A percentile compares a stretch with the other conserved stretches of the same genome.
phyloP scores from a whole-genome alignment of 2,797 vertebrate genomes.

The Tragelaphus eurycerus region DNA sequence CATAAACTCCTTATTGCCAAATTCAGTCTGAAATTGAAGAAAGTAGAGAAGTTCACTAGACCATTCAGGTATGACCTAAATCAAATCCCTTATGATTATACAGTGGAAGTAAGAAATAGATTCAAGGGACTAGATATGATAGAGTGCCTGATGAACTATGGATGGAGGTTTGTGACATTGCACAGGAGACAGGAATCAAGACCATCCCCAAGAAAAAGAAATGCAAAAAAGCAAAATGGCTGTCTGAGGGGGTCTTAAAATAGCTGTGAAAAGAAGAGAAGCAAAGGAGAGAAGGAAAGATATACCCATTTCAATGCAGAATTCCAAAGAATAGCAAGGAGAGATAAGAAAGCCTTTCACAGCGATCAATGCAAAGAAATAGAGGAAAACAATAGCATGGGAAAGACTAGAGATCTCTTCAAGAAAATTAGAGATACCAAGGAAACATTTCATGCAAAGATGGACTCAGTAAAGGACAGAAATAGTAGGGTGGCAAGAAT shows the following conservation, averaged over 20 bases:
- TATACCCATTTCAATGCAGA: not conserved
- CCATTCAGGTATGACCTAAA: not conserved
- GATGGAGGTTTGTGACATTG: not conserved
- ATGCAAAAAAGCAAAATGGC: not conserved
- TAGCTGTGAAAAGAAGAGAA: not conserved
- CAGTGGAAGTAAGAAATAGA: not conserved
- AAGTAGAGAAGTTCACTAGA: not conserved
- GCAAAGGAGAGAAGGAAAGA: not conserved
- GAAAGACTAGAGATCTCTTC: not conserved
- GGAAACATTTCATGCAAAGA: not conserved
- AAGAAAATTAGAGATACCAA: not conserved
- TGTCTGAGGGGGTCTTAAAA: not conserved
- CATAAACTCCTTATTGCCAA: not conserved
- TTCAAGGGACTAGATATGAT: too few relatives aligned
- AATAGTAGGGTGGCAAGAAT: not conserved
- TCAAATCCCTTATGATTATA: not conserved
- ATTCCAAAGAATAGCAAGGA: not conserved
- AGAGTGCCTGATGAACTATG: too few relatives aligned
- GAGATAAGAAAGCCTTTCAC: not conserved
- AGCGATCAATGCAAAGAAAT: accelerated
- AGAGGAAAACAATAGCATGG: not conserved
- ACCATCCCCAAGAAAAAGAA: not conserved
- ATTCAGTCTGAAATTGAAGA: not conserved
- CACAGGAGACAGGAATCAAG: not conserved
- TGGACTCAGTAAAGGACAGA: not conserved